Conservation (phyloP, 2,113 vertebrate species). For the Phyllostomus discolor region DNA sequence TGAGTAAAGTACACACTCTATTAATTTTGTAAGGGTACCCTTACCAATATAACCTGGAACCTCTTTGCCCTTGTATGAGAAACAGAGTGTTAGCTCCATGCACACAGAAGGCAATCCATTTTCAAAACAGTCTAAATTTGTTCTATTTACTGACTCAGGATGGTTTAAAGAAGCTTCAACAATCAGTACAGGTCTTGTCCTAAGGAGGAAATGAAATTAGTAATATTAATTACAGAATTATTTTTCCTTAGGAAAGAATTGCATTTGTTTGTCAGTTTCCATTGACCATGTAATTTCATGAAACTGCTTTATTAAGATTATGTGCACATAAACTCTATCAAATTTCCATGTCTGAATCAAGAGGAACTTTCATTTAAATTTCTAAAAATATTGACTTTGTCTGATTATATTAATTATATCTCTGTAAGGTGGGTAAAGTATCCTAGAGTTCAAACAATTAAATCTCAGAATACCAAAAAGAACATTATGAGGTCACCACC, state of each 20-base stretch:
- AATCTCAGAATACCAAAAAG: conserved; percentile 43
- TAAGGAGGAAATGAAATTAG: conserved; percentile 72
- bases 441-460: conserved; percentile 7
- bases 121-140: conserved; percentile 82
- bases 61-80: conserved; percentile 85
- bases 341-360: background rate
- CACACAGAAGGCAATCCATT: conserved; percentile 85
- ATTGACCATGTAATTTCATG: background rate
- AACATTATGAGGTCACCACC: conserved; percentile 31
- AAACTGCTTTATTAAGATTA: background rate
- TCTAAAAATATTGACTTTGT: background rate
- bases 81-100: conserved; percentile 89
- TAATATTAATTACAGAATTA: conserved; percentile 32
- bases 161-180: conserved; percentile 87
- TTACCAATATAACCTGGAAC: conserved; percentile 89
- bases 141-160: conserved; percentile 86
- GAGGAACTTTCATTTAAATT: background rate
- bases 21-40: background rate
- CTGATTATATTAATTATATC: conserved; percentile 30
- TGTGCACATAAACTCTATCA: background rate
- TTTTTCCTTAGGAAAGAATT: conserved; percentile 21
- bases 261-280: background rate
- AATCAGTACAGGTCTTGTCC: conserved; percentile 92
- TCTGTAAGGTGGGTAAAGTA: background rate
- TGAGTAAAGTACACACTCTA: background rate